These are phyloP conservation scores for Margarornis squamiger DNA, from an alignment of 2,797 vertebrate species.

Conservation along the genomic window DNA sequence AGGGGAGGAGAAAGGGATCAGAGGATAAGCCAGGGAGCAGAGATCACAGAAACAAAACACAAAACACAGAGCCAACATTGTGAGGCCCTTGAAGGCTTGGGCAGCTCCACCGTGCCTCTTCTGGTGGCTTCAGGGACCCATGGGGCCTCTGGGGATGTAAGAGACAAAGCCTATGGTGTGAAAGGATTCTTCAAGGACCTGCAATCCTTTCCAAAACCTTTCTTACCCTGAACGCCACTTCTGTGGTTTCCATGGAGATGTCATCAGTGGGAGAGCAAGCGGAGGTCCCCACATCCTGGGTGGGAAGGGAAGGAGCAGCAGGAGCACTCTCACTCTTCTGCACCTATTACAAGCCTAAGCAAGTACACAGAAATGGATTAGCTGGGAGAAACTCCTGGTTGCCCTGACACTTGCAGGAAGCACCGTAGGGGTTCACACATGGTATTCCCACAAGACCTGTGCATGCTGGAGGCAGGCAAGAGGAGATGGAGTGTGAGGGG, in stretches of 20 bases:
- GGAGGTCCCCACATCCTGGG: rapidly evolving
- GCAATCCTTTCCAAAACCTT: not conserved
- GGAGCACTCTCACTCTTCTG: not conserved
- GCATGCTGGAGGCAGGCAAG: not conserved
- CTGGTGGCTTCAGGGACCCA: not conserved
- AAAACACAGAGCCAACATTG: not conserved
- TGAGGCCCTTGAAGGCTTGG: not conserved
- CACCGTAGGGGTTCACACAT: not conserved
- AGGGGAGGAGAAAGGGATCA: slow-evolving; percentile 25
- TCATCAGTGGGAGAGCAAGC: rapidly evolving
- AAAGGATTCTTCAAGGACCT: not conserved
- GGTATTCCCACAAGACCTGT: not conserved
- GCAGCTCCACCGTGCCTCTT: not conserved
- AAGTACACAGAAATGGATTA: not conserved
- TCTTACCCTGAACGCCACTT: not conserved
- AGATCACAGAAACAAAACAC: slow-evolving; percentile 27
- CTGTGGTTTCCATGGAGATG: not conserved
- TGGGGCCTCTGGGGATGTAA: not conserved
- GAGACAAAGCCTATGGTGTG: not conserved
- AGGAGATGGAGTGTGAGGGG: not conserved
- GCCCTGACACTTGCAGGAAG: not conserved
- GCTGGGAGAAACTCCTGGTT: not conserved
- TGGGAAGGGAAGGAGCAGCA: not conserved
- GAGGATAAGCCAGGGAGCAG: slow-evolving; percentile 13
- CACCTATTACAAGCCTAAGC: not conserved